phyloP scores from a whole-genome alignment of 2,113 vertebrate species.

The Silurus asotus region DNA sequence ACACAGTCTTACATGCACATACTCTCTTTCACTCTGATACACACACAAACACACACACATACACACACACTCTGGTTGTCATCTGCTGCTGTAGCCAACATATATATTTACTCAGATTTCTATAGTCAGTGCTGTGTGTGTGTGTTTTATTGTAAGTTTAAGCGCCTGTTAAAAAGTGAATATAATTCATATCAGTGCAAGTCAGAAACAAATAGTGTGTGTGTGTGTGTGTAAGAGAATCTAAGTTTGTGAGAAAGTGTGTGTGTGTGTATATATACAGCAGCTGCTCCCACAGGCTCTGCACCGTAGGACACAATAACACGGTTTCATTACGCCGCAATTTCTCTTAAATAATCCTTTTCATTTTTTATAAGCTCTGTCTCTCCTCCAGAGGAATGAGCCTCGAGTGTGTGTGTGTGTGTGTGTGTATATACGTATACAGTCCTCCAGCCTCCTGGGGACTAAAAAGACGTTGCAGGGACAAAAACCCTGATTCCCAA shows the following conservation, averaged over 20 bases:
- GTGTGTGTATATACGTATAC: neutral
- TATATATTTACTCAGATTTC: no score
- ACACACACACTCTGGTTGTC: no score
- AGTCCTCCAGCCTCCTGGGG: neutral
- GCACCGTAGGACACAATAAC: conserved; percentile 67
- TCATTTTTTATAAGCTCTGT: conserved; percentile 73
- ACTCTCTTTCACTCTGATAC: no score
- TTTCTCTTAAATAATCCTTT: conserved; percentile 75
- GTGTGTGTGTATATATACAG: conserved; percentile 22
- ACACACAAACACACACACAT: no score
- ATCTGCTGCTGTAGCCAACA: no score
- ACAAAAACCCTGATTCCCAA: conserved; percentile 1
- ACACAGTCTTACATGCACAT: neutral
- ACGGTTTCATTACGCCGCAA: conserved; percentile 69
- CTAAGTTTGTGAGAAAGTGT: neutral
- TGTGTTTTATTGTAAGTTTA: no score
- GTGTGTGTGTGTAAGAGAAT: no score
- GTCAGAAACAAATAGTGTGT: no score
- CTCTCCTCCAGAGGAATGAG: conserved; percentile 53
- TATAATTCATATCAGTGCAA: no score
- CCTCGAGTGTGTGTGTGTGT: conserved; percentile 14
- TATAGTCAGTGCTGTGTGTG: no score
- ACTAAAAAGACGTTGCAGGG: neutral
- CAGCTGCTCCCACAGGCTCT: conserved; percentile 56
- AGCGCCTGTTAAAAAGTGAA: no score